Conservation (phyloP, 1,140 invertebrate species). For the Oreohelix idahoensis region DNA sequence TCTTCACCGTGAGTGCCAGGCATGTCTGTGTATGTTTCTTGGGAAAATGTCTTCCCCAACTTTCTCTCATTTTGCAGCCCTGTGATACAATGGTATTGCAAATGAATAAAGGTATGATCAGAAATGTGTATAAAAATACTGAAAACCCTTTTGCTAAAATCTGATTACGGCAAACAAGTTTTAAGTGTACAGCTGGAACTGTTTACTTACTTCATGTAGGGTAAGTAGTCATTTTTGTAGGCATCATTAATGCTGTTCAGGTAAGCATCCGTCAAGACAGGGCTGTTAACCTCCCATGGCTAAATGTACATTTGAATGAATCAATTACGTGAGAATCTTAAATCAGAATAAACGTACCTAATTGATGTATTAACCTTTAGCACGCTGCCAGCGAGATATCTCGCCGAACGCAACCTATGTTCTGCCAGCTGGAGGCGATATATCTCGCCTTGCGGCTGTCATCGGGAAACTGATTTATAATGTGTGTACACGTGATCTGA, state of each 20-base stretch:
- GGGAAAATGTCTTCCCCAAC: background rate
- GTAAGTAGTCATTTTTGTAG: slow-evolving; percentile 54
- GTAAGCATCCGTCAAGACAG: slow-evolving; percentile 55
- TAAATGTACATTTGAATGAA: slow-evolving; percentile 24
- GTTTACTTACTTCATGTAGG: slow-evolving; percentile 50
- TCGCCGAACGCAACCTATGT: no score
- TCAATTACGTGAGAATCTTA: no score
- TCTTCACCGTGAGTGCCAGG: no score
- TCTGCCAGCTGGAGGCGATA: no score
- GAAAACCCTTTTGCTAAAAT: background rate
- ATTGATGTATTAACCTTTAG: no score
- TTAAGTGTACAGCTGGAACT: no score
- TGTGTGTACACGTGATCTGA: no score
- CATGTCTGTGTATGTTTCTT: background rate
- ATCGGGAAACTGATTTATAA: no score
- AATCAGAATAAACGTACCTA: no score
- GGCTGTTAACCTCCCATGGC: slow-evolving; percentile 55
- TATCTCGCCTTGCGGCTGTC: no score
- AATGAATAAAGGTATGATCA: background rate
- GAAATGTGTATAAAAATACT: background rate
- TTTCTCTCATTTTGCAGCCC: background rate
- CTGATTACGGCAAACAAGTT: background rate
- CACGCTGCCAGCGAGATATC: no score
- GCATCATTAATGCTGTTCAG: slow-evolving; percentile 46
- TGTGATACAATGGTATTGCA: background rate